Evolutionary conservation across 1,140 invertebrate species (phyloP), one percentile per base, ranked within the genome.

Genomic region (Bombus vancouverensis): DNA sequence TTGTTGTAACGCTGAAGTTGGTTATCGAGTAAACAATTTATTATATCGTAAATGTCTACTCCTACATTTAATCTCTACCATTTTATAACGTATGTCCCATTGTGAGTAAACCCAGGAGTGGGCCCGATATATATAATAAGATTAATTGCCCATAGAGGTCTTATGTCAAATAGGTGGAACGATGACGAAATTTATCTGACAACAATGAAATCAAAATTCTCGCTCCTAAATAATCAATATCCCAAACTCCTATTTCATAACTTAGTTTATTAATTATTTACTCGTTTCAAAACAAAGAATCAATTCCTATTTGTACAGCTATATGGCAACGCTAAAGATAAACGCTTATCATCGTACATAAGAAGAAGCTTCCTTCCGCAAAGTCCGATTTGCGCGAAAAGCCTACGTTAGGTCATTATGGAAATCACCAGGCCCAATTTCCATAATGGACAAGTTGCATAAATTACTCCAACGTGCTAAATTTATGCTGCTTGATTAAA

Each of bases 371-470:
- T 32, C 10, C 9, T 53, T 10, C n/a, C 53, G 12, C 57, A 53
- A 53, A 8, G 9, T 34, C 10, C 0, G 42, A 32, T 75, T 18
- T 34, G 2, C 22, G 32, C 12, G 5, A 53, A 25, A 34, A 75
- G 5, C 3, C 18, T 22, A 13, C n/a, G 13, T 22, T 39, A 32
- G 8, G 39, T 39, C 53, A 62, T 37, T 59, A 59, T 76, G 74
- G 3, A 76, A 39, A 75, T 75, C 18, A 10, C n/a, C 25, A 59
- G 25, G 22, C 4, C 13, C 12, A 62, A 37, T 76, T 62, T 59
- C 34, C 74, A n/a, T 62, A 59, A 76, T 76, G 53, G 34, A 76
- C 34, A 62, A 76, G 32, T 47, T 76, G 12, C 53, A 18, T n/a
- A 59, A 39, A 57, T 76, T 59, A 59, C 2, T 15, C 0, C 25